These are phyloP conservation scores for Pristionchus maxplancki DNA, from an alignment of 2,888 invertebrate genomes.

Conservation along the genomic window DNA sequence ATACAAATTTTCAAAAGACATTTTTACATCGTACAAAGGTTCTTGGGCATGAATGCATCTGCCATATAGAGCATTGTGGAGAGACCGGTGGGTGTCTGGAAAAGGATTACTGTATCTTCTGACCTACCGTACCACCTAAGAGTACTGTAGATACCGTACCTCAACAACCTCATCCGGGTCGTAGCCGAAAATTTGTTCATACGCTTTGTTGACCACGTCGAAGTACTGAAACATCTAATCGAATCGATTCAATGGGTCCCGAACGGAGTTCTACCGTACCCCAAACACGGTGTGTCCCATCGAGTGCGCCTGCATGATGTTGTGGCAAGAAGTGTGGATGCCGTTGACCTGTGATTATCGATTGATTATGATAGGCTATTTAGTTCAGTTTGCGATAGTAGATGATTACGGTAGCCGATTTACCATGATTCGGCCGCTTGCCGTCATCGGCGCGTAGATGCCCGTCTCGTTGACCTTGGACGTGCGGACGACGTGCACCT, in stretches of 20 bases:
- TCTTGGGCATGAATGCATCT: not conserved
- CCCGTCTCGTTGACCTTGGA: slow-evolving; percentile 62
- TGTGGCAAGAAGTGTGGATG: slow-evolving; percentile 71
- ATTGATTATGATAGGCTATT: not conserved
- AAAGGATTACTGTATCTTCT: too few species aligned
- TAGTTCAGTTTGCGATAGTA: not conserved
- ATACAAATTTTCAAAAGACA: too few species aligned
- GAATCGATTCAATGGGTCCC: too few species aligned
- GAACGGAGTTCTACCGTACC: not conserved
- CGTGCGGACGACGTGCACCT: slow-evolving; percentile 59
- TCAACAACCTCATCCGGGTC: not conserved
- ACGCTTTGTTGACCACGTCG: not conserved
- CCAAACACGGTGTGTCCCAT: slow-evolving; percentile 66
- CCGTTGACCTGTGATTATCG: slow-evolving; percentile 55
- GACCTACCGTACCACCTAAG: too few species aligned
- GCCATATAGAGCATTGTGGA: not conserved
- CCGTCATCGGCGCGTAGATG: slow-evolving; percentile 73
- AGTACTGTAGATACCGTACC: not conserved
- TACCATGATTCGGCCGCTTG: slow-evolving; percentile 67
- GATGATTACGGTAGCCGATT: not conserved
- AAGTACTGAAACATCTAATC: too few species aligned
- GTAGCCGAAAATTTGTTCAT: not conserved
- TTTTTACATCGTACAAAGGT: not conserved
- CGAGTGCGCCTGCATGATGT: slow-evolving; percentile 59
- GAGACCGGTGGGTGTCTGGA: slow-evolving; percentile 31